These are phyloP conservation scores for Philaethria dido DNA, from an alignment of 2,888 invertebrate genomes.

Conservation along the genomic window DNA sequence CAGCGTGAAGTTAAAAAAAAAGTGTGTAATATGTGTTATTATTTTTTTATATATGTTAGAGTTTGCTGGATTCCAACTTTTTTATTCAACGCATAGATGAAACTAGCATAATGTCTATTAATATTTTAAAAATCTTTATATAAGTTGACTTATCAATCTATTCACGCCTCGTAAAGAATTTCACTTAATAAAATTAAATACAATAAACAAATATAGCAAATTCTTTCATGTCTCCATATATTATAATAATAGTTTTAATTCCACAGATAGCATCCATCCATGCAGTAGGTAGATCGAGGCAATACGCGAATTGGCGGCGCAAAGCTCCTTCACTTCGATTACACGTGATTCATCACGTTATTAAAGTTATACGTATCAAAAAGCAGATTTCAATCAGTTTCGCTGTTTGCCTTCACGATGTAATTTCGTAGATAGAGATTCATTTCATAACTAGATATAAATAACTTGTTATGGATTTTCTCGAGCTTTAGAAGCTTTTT, in stretches of 20 bases:
- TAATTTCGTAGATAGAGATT: slow-evolving; percentile 8
- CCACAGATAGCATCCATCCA: background rate
- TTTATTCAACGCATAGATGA: too few species aligned
- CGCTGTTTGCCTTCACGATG: slow-evolving; percentile 1
- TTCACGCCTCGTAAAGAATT: too few species aligned
- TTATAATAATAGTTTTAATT: slow-evolving; percentile 1
- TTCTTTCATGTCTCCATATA: too few species aligned
- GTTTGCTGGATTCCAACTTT: too few species aligned
- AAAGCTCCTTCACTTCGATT: slow-evolving; percentile 1
- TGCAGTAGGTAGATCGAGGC: background rate
- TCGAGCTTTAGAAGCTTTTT: background rate
- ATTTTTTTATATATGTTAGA: too few species aligned
- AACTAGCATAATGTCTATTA: too few species aligned
- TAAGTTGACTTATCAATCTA: too few species aligned
- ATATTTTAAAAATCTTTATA: too few species aligned
- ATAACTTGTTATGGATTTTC: background rate
- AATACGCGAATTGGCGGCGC: background rate
- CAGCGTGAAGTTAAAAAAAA: too few species aligned
- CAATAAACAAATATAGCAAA: too few species aligned
- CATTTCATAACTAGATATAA: slow-evolving; percentile 1
- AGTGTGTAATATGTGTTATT: too few species aligned
- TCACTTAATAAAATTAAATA: too few species aligned
- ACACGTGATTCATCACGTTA: slow-evolving; percentile 14
- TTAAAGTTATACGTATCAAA: slow-evolving; percentile 2
- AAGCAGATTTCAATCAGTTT: slow-evolving; percentile 12